Conservation (phyloP, 2,113 vertebrate species). For the Illadopsis cleaveri region DNA sequence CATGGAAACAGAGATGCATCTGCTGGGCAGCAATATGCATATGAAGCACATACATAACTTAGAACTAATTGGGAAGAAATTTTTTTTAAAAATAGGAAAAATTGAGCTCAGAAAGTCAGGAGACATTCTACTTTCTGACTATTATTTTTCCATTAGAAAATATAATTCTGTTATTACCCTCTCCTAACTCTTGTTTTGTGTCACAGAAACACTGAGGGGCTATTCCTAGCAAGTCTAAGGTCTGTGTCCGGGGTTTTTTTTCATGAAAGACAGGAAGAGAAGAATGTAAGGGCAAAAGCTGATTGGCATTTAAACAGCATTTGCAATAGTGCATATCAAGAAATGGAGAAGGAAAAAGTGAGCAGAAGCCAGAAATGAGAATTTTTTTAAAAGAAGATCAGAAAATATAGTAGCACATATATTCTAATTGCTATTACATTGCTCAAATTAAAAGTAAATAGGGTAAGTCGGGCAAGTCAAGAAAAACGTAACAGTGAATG, state of each 20-base stretch:
- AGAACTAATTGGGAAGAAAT: background rate
- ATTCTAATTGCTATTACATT: background rate
- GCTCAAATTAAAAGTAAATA: background rate
- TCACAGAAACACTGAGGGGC: background rate
- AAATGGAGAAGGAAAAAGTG: background rate
- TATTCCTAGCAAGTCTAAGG: background rate
- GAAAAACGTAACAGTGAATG: background rate
- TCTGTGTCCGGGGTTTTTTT: background rate
- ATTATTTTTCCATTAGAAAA: background rate
- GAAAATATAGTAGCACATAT: background rate
- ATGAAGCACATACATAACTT: background rate
- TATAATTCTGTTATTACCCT: background rate
- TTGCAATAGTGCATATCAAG: background rate
- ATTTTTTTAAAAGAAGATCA: background rate
- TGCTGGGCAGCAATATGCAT: background rate
- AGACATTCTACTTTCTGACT: background rate
- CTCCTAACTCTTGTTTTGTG: background rate
- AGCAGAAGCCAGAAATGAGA: background rate
- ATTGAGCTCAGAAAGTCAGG: background rate
- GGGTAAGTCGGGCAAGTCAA: background rate
- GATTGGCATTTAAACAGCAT: background rate
- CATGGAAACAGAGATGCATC: background rate
- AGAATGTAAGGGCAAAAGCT: slow-evolving; percentile 1
- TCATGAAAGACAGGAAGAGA: background rate
- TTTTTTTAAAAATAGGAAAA: background rate